Percentiles rank a stretch among this genome's conserved stretches.
Conservation (phyloP, 2,888 invertebrate species). For the Trichogramma evanescens region DNA sequence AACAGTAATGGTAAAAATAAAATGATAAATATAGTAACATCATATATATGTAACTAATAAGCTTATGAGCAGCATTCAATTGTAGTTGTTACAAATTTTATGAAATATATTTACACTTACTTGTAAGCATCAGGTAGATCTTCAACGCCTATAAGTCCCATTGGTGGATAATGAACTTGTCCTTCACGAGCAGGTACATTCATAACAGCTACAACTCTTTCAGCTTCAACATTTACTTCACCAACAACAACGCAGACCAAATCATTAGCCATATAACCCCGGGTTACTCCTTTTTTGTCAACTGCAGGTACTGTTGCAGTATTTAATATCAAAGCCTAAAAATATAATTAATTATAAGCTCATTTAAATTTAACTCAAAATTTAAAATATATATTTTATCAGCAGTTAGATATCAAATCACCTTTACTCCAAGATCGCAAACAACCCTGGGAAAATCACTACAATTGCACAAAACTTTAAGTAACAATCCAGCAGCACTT, state of each 20-base stretch:
- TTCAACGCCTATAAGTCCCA: constrained; percentile 76
- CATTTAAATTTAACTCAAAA: not conserved
- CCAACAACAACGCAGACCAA: constrained; percentile 82
- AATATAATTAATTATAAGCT: not conserved
- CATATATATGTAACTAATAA: no score
- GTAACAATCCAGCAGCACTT: constrained; percentile 64
- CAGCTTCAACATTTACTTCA: constrained; percentile 77
- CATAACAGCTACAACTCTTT: constrained; percentile 84
- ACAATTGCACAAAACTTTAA: constrained; percentile 79
- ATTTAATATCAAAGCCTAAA: constrained; percentile 44
- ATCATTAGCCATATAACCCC: constrained; percentile 75
- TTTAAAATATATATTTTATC: not conserved
- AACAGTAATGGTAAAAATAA: no score
- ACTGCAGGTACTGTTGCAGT: constrained; percentile 63
- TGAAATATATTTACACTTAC: constrained; percentile 53
- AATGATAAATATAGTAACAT: no score
- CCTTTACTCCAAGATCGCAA: constrained; percentile 81
- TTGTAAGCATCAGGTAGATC: constrained; percentile 78
- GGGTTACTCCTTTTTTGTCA: constrained; percentile 72
- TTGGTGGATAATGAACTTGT: constrained; percentile 64
- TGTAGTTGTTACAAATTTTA: not conserved
- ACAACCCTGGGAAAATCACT: constrained; percentile 73
- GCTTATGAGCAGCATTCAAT: no score
- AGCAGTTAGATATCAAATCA: constrained; percentile 2
- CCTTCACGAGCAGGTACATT: constrained; percentile 68